Evolutionary conservation across 2,888 invertebrate genomes (phyloP).

Genomic region (Deroplatys truncata): DNA sequence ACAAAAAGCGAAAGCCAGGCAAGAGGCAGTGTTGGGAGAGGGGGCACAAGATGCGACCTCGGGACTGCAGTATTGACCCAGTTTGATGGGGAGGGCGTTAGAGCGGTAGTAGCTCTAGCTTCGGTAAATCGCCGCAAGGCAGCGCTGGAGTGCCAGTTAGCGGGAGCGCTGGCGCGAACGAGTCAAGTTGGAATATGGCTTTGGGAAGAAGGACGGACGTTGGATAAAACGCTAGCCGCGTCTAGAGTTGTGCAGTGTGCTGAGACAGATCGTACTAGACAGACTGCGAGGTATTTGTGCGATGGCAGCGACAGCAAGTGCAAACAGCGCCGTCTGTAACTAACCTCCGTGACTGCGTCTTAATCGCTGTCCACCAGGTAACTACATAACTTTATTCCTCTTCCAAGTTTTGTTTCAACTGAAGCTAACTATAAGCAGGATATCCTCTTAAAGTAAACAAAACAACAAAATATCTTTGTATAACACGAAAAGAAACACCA

Average conservation of each 20-base stretch:
- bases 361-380: neutral
- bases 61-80: slow-evolving; percentile 22
- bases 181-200: neutral
- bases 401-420: no score
- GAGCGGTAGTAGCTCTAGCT: slow-evolving; percentile 12
- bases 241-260: neutral
- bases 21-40: neutral
- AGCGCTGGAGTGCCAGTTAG: slow-evolving; percentile 5
- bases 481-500: no score
- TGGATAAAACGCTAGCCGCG: neutral
- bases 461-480: no score
- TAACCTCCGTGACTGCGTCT: neutral
- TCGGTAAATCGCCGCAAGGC: slow-evolving; percentile 10
- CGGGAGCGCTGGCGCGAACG: neutral
- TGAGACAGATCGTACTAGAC: neutral
- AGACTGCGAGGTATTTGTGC: neutral
- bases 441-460: no score
- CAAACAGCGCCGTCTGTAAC: slow-evolving; percentile 8
- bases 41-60: slow-evolving; percentile 5
- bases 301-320: slow-evolving; percentile 17
- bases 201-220: neutral
- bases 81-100: neutral
- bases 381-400: neutral
- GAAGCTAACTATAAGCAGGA: no score
- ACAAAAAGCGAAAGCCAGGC: neutral